A percentile compares a stretch with the other conserved stretches of the same genome.
Evolutionary conservation across 1,140 invertebrate genomes (phyloP).

Genomic region (Fopius arisanus): DNA sequence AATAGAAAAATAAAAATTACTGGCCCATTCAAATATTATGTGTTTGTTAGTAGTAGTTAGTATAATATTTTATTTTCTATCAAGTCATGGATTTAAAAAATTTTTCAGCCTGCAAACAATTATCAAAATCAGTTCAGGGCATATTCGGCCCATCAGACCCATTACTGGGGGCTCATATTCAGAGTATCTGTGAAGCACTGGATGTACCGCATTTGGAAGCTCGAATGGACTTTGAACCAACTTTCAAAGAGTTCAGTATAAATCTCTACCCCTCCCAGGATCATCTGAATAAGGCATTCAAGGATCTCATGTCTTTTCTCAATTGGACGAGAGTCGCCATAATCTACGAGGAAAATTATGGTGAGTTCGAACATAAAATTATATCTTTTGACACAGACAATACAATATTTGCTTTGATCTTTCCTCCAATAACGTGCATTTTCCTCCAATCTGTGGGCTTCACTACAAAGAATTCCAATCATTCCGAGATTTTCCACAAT

Average conservation of each 20-base stretch:
- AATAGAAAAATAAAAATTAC: too few species aligned
- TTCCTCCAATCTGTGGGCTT: too few species aligned
- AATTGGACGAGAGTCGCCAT: slow-evolving; percentile 95
- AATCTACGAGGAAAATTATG: slow-evolving; percentile 89
- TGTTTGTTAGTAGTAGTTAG: too few species aligned
- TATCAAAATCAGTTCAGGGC: slow-evolving; percentile 85
- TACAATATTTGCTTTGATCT: slow-evolving; percentile 1
- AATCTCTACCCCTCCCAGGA: slow-evolving; percentile 89
- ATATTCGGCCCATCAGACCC: slow-evolving; percentile 89
- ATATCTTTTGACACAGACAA: background rate
- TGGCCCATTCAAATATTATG: too few species aligned
- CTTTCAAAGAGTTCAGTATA: slow-evolving; percentile 81
- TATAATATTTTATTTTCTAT: too few species aligned
- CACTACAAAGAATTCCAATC: too few species aligned
- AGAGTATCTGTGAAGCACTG: slow-evolving; percentile 87
- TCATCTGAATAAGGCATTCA: slow-evolving; percentile 83
- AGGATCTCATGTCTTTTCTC: slow-evolving; percentile 86
- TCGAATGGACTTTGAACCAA: slow-evolving; percentile 74
- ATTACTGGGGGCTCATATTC: slow-evolving; percentile 82
- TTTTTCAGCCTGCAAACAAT: slow-evolving; percentile 83
- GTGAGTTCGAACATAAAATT: slow-evolving; percentile 62
- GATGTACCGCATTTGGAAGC: slow-evolving; percentile 90
- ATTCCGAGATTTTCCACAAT: too few species aligned
- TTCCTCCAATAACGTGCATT: background rate
- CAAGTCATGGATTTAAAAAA: too few species aligned